A percentile compares a stretch with the other conserved stretches of the same genome.
These are phyloP conservation scores for Miltochrista miniata DNA, from an alignment of 2,888 invertebrate species.

Conservation along the genomic window DNA sequence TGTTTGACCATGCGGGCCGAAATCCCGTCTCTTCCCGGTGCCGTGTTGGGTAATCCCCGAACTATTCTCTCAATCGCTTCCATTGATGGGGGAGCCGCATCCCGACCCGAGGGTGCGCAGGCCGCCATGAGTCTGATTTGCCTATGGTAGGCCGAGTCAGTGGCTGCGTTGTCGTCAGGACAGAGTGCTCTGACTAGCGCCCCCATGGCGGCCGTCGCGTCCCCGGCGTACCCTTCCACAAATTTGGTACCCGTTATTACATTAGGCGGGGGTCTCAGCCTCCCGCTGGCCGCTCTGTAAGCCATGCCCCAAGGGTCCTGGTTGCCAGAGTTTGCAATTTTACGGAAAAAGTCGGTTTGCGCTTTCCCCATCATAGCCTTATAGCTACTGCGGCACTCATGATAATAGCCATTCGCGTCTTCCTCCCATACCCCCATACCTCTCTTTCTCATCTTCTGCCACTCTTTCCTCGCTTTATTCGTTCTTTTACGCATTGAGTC, in stretches of 20 bases:
- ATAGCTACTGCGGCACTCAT: not conserved
- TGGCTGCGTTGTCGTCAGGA: too few relatives aligned
- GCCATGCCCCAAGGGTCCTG: slow-evolving; percentile 26
- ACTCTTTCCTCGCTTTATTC: not conserved
- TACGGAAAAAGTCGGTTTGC: not conserved
- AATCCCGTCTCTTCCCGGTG: not conserved
- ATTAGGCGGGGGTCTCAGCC: slow-evolving; percentile 21
- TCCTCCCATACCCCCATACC: not conserved
- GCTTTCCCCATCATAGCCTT: not conserved
- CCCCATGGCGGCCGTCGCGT: slow-evolving; percentile 17
- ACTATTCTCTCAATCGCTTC: too few relatives aligned
- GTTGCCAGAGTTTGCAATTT: slow-evolving; percentile 1
- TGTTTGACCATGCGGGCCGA: not conserved
- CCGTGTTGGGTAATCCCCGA: slow-evolving; percentile 28
- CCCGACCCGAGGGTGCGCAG: too few relatives aligned
- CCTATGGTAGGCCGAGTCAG: too few relatives aligned
- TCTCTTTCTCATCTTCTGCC: slow-evolving; percentile 1
- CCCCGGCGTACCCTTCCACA: slow-evolving; percentile 2
- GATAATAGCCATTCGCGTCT: not conserved
- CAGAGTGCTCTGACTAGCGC: too few relatives aligned
- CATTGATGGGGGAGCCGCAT: too few relatives aligned
- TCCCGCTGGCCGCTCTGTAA: slow-evolving; percentile 25
- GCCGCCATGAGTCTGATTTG: too few relatives aligned
- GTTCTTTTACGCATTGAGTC: not conserved
- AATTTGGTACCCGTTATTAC: slow-evolving; percentile 17